Evolutionary conservation across 2,888 invertebrate genomes (phyloP).

Genomic region (Prionchulus punctatus): DNA sequence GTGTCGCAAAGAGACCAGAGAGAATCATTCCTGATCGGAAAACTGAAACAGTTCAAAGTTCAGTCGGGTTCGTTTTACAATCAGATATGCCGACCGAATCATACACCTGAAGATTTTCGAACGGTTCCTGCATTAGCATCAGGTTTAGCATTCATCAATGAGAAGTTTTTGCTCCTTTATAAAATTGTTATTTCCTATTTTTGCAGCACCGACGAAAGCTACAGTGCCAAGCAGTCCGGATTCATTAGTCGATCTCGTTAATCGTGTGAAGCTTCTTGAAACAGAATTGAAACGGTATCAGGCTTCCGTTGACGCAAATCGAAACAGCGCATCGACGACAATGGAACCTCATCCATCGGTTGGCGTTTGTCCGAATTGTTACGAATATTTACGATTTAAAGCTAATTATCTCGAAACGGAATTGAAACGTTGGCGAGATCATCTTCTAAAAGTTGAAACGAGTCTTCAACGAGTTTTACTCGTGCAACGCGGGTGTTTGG

Average conservation of each 20-base stretch:
- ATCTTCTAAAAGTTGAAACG: not conserved
- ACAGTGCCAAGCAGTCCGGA: no score
- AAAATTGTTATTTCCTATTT: no score
- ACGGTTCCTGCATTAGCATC: no score
- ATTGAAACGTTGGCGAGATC: not conserved
- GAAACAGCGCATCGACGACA: no score
- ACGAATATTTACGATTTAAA: not conserved
- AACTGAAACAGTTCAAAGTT: not conserved
- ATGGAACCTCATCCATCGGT: not conserved
- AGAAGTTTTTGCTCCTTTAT: no score
- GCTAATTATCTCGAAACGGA: conserved; percentile 1
- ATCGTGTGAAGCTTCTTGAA: no score
- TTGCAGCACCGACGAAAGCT: no score
- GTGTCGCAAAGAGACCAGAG: not conserved
- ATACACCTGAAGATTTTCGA: no score
- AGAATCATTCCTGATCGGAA: not conserved
- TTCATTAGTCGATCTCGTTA: no score
- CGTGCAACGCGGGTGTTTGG: not conserved
- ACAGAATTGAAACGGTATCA: no score
- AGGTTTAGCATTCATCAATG: no score
- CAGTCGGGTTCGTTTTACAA: not conserved
- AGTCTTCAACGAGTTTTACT: not conserved
- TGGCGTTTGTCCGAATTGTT: not conserved
- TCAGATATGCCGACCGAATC: not conserved
- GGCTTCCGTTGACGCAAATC: no score